phyloP scores from a whole-genome alignment of 2,888 invertebrate species.

The Polydrusus pterygomalis region DNA sequence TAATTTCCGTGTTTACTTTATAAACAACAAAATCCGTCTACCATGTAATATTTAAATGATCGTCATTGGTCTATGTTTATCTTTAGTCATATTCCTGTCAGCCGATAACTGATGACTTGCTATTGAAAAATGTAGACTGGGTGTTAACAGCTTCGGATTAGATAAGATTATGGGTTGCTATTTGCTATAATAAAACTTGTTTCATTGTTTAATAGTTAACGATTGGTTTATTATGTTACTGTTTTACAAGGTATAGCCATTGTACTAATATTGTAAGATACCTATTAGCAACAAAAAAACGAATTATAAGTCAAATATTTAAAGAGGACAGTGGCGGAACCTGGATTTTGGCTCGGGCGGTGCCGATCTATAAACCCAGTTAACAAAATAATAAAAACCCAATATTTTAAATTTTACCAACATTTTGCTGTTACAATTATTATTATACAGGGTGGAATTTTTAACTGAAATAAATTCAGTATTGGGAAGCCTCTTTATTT shows the following conservation, averaged over 20 bases:
- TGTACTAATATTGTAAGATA: background rate
- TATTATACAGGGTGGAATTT: no score
- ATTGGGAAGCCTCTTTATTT: no score
- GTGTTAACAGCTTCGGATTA: conserved; percentile 20
- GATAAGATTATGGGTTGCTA: conserved; percentile 22
- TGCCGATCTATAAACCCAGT: no score
- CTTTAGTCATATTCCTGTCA: conserved; percentile 32
- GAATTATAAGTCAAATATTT: no score
- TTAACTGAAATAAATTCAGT: no score
- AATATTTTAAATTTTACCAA: no score
- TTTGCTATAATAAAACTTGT: conserved; percentile 6
- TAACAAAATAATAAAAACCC: no score
- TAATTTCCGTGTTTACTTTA: conserved; percentile 24
- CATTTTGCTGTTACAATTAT: no score
- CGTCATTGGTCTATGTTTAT: conserved; percentile 41
- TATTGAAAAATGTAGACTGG: conserved; percentile 20
- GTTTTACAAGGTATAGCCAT: background rate
- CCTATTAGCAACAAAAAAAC: no score
- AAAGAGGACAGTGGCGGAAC: no score
- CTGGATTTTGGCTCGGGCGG: no score
- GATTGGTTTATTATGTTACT: background rate
- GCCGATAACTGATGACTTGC: conserved; percentile 36
- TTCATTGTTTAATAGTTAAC: background rate
- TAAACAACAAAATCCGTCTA: conserved; percentile 13
- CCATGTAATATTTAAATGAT: conserved; percentile 1